These are phyloP conservation scores for Tetramorium bicarinatum DNA, from an alignment of 2,888 invertebrate species.

Conservation along the genomic window DNA sequence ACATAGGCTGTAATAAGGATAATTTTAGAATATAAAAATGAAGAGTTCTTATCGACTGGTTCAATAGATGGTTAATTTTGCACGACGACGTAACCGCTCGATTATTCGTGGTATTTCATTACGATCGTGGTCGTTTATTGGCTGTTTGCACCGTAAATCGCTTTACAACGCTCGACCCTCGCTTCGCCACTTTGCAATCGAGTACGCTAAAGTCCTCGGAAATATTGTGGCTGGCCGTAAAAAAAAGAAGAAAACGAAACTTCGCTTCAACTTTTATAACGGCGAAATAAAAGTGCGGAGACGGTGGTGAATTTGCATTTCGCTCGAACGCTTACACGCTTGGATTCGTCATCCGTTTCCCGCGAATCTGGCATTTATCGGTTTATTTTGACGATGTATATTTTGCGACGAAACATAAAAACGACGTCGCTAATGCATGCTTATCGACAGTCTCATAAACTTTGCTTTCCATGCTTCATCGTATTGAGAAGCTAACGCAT, in stretches of 20 bases:
- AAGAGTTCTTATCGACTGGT: constrained; percentile 5
- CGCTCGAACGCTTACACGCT: constrained; percentile 68
- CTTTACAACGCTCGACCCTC: constrained; percentile 55
- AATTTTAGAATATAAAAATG: neutral
- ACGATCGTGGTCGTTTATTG: constrained; percentile 59
- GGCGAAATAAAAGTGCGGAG: constrained; percentile 79
- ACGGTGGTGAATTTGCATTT: constrained; percentile 78
- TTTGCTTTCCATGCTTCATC: constrained; percentile 36
- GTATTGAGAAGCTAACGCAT: neutral
- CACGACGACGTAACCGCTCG: constrained; percentile 23
- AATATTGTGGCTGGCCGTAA: constrained; percentile 77
- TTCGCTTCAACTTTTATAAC: constrained; percentile 78
- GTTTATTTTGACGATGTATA: constrained; percentile 56
- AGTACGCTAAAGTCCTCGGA: constrained; percentile 73
- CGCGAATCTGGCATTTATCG: constrained; percentile 70
- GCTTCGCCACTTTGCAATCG: constrained; percentile 55
- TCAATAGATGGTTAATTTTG: constrained; percentile 43
- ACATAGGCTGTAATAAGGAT: neutral
- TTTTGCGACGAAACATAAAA: constrained; percentile 54
- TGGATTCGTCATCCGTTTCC: constrained; percentile 79
- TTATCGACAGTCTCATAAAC: constrained; percentile 51
- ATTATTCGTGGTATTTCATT: constrained; percentile 52
- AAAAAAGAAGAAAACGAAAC: constrained; percentile 65
- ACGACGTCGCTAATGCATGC: constrained; percentile 49
- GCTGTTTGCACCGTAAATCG: constrained; percentile 66